These are phyloP conservation scores for Lasiurus cinereus DNA, from an alignment of 2,113 vertebrate genomes.

Conservation along the genomic window DNA sequence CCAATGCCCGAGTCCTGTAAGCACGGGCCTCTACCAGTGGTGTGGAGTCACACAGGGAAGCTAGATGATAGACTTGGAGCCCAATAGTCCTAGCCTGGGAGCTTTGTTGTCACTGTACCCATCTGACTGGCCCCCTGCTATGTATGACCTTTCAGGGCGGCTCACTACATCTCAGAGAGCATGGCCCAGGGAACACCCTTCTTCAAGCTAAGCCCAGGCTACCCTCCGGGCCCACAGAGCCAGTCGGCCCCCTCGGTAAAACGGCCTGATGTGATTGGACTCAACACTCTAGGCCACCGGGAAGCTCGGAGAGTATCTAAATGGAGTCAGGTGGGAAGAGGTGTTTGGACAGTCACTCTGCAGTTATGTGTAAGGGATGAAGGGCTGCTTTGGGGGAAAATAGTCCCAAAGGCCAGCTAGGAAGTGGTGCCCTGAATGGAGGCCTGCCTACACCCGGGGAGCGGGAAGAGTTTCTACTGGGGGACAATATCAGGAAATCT, in stretches of 20 bases:
- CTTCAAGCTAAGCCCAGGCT: neutral
- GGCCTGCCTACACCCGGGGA: neutral
- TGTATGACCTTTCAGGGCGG: rapidly evolving
- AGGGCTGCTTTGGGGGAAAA: neutral
- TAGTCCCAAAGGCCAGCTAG: neutral
- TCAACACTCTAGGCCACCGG: neutral
- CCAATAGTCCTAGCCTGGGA: neutral
- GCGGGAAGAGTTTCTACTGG: neutral
- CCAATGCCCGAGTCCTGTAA: neutral
- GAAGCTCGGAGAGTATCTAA: neutral
- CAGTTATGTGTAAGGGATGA: neutral
- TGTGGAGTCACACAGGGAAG: neutral
- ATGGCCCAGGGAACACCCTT: neutral
- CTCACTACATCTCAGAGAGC: neutral
- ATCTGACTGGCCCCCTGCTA: neutral
- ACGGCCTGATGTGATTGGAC: neutral
- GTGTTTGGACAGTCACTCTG: neutral
- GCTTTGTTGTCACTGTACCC: no score
- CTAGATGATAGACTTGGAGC: neutral
- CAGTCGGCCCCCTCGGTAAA: neutral
- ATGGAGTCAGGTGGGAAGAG: neutral
- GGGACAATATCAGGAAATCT: neutral
- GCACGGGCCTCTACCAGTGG: neutral
- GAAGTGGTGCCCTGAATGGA: neutral
- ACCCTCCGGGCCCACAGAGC: neutral